Evolutionary conservation across 2,113 vertebrate genomes (phyloP).

Genomic region (Epinephelus moara): DNA sequence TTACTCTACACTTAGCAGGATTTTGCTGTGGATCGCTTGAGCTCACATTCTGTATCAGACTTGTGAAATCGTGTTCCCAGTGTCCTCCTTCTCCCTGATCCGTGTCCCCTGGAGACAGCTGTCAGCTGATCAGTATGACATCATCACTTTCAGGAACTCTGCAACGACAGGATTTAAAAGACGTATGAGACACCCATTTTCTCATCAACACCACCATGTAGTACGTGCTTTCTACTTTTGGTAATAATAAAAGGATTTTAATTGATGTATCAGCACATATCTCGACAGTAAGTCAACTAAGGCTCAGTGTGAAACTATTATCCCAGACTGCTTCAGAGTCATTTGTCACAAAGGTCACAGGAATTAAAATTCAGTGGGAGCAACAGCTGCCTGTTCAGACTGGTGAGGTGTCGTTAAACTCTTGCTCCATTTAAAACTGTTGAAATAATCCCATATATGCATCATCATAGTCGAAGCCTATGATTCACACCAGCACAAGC

Average conservation of each 20-base stretch:
- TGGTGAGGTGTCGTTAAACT: background rate
- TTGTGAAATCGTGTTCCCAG: conserved; percentile 29
- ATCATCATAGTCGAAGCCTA: background rate
- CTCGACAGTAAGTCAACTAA: too few species aligned
- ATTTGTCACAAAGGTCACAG: too few species aligned
- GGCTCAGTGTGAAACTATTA: too few species aligned
- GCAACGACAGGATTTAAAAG: conserved; percentile 34
- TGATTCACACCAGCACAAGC: background rate
- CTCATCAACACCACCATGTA: background rate
- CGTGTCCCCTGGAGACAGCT: conserved; percentile 1
- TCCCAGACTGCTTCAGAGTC: too few species aligned
- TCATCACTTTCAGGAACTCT: conserved; percentile 76
- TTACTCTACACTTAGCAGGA: background rate
- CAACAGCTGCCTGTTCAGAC: conserved; percentile 2
- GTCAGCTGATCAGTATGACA: conserved; percentile 75
- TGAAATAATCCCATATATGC: background rate
- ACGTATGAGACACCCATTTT: background rate
- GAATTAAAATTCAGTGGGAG: background rate
- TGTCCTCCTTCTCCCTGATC: conserved; percentile 23
- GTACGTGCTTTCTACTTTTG: background rate
- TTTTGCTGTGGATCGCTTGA: background rate
- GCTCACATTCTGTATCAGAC: background rate
- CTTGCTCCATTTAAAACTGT: background rate
- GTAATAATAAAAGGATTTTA: background rate
- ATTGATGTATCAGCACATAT: background rate